A percentile compares a stretch with the other conserved stretches of the same genome.
These are phyloP conservation scores for Epinephelus lanceolatus DNA, from an alignment of 2,113 vertebrate species.

Conservation along the genomic window DNA sequence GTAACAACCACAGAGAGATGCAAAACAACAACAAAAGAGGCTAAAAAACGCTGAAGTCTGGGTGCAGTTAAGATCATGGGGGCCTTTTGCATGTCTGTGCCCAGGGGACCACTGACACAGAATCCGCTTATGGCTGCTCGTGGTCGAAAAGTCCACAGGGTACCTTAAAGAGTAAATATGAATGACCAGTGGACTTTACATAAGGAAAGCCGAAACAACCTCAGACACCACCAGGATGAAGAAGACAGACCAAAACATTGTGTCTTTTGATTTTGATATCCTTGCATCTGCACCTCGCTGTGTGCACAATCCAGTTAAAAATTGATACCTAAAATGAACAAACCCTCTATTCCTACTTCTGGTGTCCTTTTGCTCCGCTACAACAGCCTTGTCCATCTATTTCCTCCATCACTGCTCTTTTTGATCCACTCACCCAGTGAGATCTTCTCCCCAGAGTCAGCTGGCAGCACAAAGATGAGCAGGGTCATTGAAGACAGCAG, in stretches of 20 bases:
- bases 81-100: too few species aligned
- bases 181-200: background rate
- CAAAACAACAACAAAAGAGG: too few species aligned
- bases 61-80: too few species aligned
- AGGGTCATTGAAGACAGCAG: constrained; percentile 86
- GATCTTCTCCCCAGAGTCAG: constrained; percentile 89
- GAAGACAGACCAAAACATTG: background rate
- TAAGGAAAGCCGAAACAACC: background rate
- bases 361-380: background rate
- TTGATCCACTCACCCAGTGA: constrained; percentile 83
- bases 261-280: too few species aligned
- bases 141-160: background rate
- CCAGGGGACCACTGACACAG: too few species aligned
- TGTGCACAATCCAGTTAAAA: background rate
- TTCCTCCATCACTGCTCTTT: background rate
- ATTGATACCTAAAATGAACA: background rate
- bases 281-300: background rate
- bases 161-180: background rate
- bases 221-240: background rate
- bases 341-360: background rate
- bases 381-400: background rate
- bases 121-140: background rate
- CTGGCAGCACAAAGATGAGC: constrained; percentile 87
- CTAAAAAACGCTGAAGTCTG: too few species aligned
- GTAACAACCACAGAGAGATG: too few species aligned